Evolutionary conservation across 2,797 vertebrate genomes (phyloP).

Genomic region (Periophthalmus magnuspinnatus): DNA sequence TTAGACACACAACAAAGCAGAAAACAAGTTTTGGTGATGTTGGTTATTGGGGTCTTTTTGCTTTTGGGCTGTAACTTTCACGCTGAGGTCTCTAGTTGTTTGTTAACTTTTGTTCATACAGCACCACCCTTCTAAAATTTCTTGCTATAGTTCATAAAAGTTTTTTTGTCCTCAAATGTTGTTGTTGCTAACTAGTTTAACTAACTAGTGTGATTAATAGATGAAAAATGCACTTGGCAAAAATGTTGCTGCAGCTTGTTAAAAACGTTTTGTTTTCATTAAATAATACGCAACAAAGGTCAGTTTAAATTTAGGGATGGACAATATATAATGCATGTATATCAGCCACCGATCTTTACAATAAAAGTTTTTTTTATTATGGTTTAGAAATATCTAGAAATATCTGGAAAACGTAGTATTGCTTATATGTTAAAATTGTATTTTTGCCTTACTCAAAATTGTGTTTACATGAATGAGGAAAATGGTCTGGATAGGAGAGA

Average conservation of each 20-base stretch:
- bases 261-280: background rate
- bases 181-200: background rate
- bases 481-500: slow-evolving; percentile 11
- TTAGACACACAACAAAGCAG: background rate
- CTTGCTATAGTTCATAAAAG: too few relatives aligned
- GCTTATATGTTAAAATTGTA: background rate
- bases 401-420: background rate
- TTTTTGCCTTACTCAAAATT: background rate
- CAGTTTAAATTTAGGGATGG: too few relatives aligned
- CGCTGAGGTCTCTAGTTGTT: background rate
- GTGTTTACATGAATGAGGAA: background rate
- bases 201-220: background rate
- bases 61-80: background rate
- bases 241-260: too few relatives aligned
- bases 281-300: background rate
- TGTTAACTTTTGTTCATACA: too few relatives aligned
- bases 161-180: too few relatives aligned
- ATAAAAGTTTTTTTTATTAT: too few relatives aligned
- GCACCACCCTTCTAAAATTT: too few relatives aligned
- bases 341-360: too few relatives aligned
- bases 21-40: background rate
- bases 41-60: background rate
- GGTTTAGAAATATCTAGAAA: too few relatives aligned
- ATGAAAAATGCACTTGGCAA: background rate
- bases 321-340: too few relatives aligned